These are phyloP conservation scores for Garrulus glandarius DNA, from an alignment of 2,797 vertebrate genomes.

Conservation along the genomic window DNA sequence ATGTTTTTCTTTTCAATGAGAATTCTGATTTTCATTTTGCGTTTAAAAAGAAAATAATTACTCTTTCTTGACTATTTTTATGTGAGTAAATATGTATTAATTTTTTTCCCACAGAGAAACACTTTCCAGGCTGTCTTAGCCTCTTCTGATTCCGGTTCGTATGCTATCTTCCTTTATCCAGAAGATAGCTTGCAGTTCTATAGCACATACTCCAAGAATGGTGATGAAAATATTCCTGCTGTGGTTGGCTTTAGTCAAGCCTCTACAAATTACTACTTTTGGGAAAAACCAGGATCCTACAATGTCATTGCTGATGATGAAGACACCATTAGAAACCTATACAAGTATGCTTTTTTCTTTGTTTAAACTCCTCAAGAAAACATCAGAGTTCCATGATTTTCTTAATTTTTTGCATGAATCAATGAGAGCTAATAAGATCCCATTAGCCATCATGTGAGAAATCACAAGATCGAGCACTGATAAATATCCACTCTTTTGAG, in stretches of 20 bases:
- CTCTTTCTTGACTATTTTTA: background rate
- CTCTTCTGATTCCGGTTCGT: constrained; percentile 81
- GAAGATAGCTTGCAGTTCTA: constrained; percentile 84
- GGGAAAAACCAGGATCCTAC: constrained; percentile 77
- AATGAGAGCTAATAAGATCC: background rate
- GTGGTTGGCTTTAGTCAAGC: constrained; percentile 88
- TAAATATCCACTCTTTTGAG: background rate
- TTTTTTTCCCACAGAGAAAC: constrained; percentile 82
- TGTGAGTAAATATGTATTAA: background rate
- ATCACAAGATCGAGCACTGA: background rate
- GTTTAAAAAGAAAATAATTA: background rate
- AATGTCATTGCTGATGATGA: constrained; percentile 82
- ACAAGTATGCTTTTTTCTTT: constrained; percentile 78
- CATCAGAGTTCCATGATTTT: background rate
- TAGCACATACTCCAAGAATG: constrained; percentile 73
- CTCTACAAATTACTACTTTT: constrained; percentile 68
- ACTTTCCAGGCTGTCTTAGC: constrained; percentile 91
- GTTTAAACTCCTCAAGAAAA: background rate
- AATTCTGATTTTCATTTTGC: background rate
- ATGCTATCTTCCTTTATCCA: constrained; percentile 89
- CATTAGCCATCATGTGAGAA: background rate
- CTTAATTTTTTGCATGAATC: background rate
- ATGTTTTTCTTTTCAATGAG: background rate
- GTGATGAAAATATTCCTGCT: constrained; percentile 54
- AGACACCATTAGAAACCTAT: constrained; percentile 78